These are phyloP conservation scores for Lithobates sylvaticus DNA, from an alignment of 2,797 vertebrate species.

Conservation along the genomic window DNA sequence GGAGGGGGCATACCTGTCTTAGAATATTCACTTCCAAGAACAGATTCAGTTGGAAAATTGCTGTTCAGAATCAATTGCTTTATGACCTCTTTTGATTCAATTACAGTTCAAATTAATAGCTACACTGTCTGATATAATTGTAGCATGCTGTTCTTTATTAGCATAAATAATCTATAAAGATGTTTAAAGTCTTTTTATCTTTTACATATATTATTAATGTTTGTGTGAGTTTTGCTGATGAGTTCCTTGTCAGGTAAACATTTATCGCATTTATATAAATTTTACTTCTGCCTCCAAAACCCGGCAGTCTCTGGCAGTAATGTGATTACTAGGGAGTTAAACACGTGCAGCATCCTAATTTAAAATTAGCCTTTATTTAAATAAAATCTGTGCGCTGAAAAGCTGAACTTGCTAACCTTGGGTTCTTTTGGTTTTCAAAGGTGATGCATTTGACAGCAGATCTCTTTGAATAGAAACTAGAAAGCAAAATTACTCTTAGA, in stretches of 20 bases:
- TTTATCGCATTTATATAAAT: constrained; percentile 17
- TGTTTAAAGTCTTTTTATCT: not conserved
- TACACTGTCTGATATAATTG: not conserved
- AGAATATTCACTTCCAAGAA: no score
- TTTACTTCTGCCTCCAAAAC: constrained; percentile 18
- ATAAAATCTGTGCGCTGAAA: constrained; percentile 54
- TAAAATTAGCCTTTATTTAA: constrained; percentile 60
- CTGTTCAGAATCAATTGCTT: not conserved
- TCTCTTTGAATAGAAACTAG: constrained; percentile 63
- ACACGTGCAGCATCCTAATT: constrained; percentile 55
- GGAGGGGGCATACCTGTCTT: no score
- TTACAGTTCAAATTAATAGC: not conserved
- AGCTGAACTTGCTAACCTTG: constrained; percentile 62
- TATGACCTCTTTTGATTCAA: not conserved
- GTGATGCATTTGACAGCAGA: constrained; percentile 63
- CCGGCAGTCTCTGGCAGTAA: constrained; percentile 32
- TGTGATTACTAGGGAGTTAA: constrained; percentile 59
- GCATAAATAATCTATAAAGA: not conserved
- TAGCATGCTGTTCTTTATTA: not conserved
- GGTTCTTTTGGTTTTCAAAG: constrained; percentile 62
- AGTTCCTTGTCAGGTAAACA: constrained; percentile 1
- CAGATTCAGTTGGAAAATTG: not conserved
- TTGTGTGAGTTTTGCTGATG: not conserved
- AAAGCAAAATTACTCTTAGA: constrained; percentile 64
- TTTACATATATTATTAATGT: constrained; percentile 1